Evolutionary conservation across 2,113 vertebrate species (phyloP), one percentile per base, ranked within the genome.

Genomic region (Chaetorhynchus papuensis): DNA sequence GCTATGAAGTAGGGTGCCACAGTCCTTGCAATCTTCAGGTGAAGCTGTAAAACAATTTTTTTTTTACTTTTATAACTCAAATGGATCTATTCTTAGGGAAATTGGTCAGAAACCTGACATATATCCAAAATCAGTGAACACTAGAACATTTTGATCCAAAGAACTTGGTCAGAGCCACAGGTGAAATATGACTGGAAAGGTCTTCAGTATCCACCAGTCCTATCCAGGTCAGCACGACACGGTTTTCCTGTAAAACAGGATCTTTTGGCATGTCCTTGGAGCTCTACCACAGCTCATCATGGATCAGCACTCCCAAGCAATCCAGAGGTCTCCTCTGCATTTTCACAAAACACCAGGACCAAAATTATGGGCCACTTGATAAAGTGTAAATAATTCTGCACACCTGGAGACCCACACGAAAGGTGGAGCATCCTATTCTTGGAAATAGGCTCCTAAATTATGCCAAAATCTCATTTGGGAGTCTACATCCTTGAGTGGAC

Each of bases 321-420:
- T 20, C 24, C 57, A 54, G 8, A 76, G 17, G 6, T 56, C 57
- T n/a, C 7, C 30, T 50, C 17, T 59, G 52, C 27, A 30, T 47
- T 60, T 69, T 26, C 81, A 83, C 42, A 52, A 50, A 19, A 18
- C n/a, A 69, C 22, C 41, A 77, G 16, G 33, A 21, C 20, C 22
- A 75, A 56, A 87, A 53, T 8, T 4, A 61, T 17, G 24, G 22
- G 27, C 11, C 56, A 47, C 11, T 17, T 65, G 16, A 28, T 5
- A 12, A 90, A 85, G 11, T 42, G 10, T 28, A 30, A 79, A 30
- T 45, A 13, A 66, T 45, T 64, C 49, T 57, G 45, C 59, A 69
- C 11, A 47, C 30, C 26, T 54, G 41, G 44, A 56, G 15, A 39
- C 14, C 33, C n/a, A 10, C 1, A 11, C 0, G 3, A 23, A 45